Base-by-base conservation (phyloP, 2,113 vertebrate genomes). In the Hydrochoerus hydrochaeris region DNA sequence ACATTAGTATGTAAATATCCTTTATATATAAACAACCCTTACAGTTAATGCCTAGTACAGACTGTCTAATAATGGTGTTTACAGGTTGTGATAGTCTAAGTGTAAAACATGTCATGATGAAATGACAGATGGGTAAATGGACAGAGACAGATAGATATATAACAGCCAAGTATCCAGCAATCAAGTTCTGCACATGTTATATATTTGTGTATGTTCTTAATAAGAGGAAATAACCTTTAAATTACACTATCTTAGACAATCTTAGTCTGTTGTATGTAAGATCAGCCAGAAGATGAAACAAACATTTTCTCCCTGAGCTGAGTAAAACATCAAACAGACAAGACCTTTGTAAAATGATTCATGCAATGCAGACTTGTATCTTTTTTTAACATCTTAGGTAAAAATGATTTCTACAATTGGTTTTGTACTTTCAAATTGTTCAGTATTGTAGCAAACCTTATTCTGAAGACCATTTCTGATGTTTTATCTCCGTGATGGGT, bases 341-440 rank as follows among this genome's bases (percentile, higher is more conserved):
- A 95, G 52, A 81, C 35, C 57, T 88, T 94, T 94, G 14, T 22
- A 96, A 90, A 93, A 88, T 92, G 73, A 80, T 88, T 78, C 71
- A 49, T 84, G 77, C 8, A 71, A 22, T 46, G 6, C 11, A 94
- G 78, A 35, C 44, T 90, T 80, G 5, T 78, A 2, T 92, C 46
- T 90, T 52, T 69, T 69, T 88, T 83, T 75, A 96, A 83, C 20
- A 93, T 67, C 63, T 95, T 81, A 24, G 35, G 46, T 49, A 73
- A 92, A 93, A 96, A 91, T 67, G 8, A 69, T 88, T 94, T 85
- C 88, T 85, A 92, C 97, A 96, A 85, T 67, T 92, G 52, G 44
- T 82, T 96, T 88, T 60, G n/a, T 12, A 57, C 26, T 13, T 73
- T 94, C 82, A 92, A 20, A 90, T 62, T 85, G 16, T 58, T 95